phyloP scores from a whole-genome alignment of 2,888 invertebrate genomes.

The Nebria brevicollis region DNA sequence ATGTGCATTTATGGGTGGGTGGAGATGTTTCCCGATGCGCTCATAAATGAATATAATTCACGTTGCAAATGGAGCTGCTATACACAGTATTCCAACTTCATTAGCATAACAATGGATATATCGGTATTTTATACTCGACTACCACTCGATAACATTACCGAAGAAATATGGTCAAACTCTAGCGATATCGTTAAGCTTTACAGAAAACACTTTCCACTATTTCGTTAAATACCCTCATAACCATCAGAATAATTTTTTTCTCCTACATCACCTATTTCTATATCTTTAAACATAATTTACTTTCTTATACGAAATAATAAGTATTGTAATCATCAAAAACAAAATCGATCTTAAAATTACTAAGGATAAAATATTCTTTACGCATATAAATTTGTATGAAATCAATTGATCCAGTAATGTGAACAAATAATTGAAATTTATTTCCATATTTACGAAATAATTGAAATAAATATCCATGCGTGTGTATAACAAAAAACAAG shows the following conservation, averaged over 20 bases:
- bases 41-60: slow-evolving; percentile 39
- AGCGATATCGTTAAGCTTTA: too few relatives aligned
- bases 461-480: background rate
- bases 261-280: too few relatives aligned
- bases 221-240: too few relatives aligned
- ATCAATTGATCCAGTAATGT: too few relatives aligned
- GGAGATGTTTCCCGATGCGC: slow-evolving; percentile 9
- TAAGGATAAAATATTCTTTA: too few relatives aligned
- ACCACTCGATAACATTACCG: background rate
- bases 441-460: background rate
- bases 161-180: background rate
- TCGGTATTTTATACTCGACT: slow-evolving; percentile 20
- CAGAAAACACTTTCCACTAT: too few relatives aligned
- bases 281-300: too few relatives aligned
- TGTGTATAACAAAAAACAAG: background rate
- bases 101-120: slow-evolving; percentile 31
- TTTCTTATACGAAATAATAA: too few relatives aligned
- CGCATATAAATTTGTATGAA: too few relatives aligned
- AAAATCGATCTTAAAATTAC: too few relatives aligned
- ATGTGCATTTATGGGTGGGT: background rate
- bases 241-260: too few relatives aligned
- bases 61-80: background rate
- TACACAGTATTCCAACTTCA: slow-evolving; percentile 3
- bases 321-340: too few relatives aligned
- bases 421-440: background rate